Conservation (phyloP, 35 echinoderm and acorn worm genomes). For the Anneissia japonica region DNA sequence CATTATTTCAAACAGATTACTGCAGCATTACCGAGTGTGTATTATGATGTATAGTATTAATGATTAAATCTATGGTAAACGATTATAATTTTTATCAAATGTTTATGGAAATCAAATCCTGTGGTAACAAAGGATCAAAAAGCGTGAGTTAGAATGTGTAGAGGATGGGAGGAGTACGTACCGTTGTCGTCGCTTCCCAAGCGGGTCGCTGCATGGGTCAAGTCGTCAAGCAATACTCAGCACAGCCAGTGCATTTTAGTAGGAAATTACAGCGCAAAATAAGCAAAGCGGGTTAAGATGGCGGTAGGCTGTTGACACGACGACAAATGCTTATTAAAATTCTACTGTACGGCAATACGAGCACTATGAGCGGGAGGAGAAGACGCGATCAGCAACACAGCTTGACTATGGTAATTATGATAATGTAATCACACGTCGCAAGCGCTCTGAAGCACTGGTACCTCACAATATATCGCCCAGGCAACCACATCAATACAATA, state of each 20-base stretch:
- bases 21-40: no score
- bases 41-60: no score
- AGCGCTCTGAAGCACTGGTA: background rate
- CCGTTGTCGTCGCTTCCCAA: background rate
- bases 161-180: background rate
- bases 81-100: background rate
- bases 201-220: background rate
- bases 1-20: no score
- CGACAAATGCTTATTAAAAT: background rate
- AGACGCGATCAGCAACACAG: slow-evolving; percentile 1
- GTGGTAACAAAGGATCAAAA: background rate
- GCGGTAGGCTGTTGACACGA: background rate
- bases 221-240: background rate
- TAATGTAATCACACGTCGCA: background rate
- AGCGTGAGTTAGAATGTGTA: background rate
- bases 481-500: background rate
- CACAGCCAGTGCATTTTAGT: background rate
- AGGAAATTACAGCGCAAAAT: background rate
- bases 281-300: background rate
- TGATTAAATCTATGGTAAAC: background rate
- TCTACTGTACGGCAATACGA: background rate
- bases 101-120: no score
- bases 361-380: background rate
- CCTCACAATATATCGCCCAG: background rate
- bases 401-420: background rate